A percentile compares a stretch with the other conserved stretches of the same genome.
phyloP scores from a whole-genome alignment of 2,888 invertebrate species.

The Bruchidius siliquastri region DNA sequence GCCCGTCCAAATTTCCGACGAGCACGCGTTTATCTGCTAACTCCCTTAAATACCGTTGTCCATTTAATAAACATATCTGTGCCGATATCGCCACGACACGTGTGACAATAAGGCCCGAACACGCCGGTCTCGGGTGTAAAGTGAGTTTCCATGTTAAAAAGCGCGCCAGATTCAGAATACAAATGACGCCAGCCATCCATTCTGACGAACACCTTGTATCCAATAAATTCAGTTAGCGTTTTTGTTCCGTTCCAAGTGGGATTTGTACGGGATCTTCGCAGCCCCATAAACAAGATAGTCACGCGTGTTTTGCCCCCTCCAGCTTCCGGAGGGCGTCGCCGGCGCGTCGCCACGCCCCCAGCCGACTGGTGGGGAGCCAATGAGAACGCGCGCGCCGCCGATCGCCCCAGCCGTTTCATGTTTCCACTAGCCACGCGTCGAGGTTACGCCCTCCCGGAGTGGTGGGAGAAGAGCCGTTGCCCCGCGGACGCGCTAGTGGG shows the following conservation, averaged over 20 bases:
- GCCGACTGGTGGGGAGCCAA: slow-evolving; percentile 37
- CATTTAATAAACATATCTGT: slow-evolving; percentile 49
- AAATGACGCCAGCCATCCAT: slow-evolving; percentile 50
- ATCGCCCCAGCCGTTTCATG: slow-evolving; percentile 39
- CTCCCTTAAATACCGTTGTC: slow-evolving; percentile 41
- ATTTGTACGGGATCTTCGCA: slow-evolving; percentile 49
- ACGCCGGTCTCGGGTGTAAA: slow-evolving; percentile 40
- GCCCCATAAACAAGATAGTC: slow-evolving; percentile 49
- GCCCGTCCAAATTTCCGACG: background rate
- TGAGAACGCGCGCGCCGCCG: slow-evolving; percentile 20
- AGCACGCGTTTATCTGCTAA: slow-evolving; percentile 5
- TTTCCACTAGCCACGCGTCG: slow-evolving; percentile 35
- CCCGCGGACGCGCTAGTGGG: slow-evolving; percentile 27
- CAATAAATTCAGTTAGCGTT: slow-evolving; percentile 51
- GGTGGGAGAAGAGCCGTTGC: slow-evolving; percentile 29
- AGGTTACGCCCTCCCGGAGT: slow-evolving; percentile 31
- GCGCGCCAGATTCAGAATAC: slow-evolving; percentile 49
- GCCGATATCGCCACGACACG: slow-evolving; percentile 32
- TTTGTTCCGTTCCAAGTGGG: slow-evolving; percentile 47
- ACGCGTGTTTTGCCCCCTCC: slow-evolving; percentile 40
- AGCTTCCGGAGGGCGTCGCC: slow-evolving; percentile 22
- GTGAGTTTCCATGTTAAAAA: slow-evolving; percentile 50
- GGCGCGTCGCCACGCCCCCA: slow-evolving; percentile 17
- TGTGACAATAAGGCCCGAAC: slow-evolving; percentile 41
- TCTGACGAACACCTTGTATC: slow-evolving; percentile 51